phyloP scores from a whole-genome alignment of 2,888 invertebrate species.

The Aplocera efformata region DNA sequence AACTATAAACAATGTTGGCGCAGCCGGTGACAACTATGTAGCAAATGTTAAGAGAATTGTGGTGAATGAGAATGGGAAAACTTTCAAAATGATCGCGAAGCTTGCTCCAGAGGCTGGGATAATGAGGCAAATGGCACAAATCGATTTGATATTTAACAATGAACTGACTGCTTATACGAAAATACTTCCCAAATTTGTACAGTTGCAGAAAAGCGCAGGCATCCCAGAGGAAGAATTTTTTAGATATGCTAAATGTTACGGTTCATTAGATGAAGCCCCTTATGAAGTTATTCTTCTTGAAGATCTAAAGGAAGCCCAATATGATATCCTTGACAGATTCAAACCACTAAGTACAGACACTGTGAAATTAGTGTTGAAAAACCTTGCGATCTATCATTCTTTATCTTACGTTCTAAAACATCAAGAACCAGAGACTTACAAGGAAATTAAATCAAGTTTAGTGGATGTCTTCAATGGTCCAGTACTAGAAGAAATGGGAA shows the following conservation, averaged over 20 bases:
- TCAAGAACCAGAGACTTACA: constrained; percentile 38
- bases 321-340: constrained; percentile 41
- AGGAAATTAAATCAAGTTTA: constrained; percentile 26
- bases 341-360: constrained; percentile 35
- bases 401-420: constrained; percentile 45
- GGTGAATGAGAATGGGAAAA: constrained; percentile 26
- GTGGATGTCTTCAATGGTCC: constrained; percentile 23
- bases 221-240: constrained; percentile 38
- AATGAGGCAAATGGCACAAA: constrained; percentile 26
- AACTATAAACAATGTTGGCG: constrained; percentile 34
- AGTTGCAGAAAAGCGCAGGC: constrained; percentile 39
- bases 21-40: constrained; percentile 35
- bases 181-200: constrained; percentile 31
- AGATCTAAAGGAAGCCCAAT: constrained; percentile 41
- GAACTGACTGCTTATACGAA: constrained; percentile 43
- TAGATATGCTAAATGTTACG: constrained; percentile 22
- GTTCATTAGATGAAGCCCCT: constrained; percentile 11
- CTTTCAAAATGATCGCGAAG: constrained; percentile 48
- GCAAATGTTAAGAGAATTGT: constrained; percentile 30
- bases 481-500: constrained; percentile 1
- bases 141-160: constrained; percentile 34
- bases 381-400: constrained; percentile 46
- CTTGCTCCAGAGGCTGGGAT: constrained; percentile 37
- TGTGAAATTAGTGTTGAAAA: constrained; percentile 40
- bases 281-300: constrained; percentile 35